phyloP scores from a whole-genome alignment of 2,113 vertebrate genomes.

The Stictonetta naevosa region DNA sequence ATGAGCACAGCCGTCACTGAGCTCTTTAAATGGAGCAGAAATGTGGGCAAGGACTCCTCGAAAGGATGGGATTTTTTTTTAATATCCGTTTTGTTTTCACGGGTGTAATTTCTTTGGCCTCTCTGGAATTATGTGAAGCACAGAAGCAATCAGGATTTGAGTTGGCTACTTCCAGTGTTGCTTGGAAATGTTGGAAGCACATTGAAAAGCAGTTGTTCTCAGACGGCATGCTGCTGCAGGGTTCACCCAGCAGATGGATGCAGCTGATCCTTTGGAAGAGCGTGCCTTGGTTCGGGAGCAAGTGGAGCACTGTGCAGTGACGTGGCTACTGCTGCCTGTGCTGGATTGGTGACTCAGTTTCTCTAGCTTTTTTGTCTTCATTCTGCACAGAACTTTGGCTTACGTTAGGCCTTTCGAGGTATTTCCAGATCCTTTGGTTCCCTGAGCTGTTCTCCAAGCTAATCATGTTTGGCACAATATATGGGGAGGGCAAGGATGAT shows the following conservation, averaged over 20 bases:
- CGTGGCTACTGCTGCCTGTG: fast-evolving
- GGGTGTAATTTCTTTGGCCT: neutral
- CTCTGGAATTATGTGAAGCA: neutral
- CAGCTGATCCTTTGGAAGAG: neutral
- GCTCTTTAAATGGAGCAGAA: neutral
- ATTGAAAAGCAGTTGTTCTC: neutral
- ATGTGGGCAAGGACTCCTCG: neutral
- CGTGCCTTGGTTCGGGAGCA: neutral
- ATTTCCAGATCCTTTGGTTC: neutral
- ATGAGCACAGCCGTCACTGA: neutral
- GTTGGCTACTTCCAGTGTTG: neutral
- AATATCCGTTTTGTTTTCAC: neutral
- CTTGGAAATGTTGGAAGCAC: neutral
- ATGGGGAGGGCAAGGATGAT: neutral
- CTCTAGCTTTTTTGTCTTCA: neutral
- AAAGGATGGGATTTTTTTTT: neutral
- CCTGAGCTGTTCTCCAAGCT: neutral
- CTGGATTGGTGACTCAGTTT: neutral
- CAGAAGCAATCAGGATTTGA: neutral
- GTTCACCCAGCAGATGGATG: neutral
- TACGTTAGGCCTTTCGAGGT: neutral
- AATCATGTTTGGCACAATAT: neutral
- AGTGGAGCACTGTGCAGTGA: neutral
- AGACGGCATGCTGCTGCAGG: neutral
- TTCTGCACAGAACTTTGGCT: neutral